Base-by-base conservation (phyloP, 2,888 invertebrate genomes). In the Sabatieria punctata region DNA sequence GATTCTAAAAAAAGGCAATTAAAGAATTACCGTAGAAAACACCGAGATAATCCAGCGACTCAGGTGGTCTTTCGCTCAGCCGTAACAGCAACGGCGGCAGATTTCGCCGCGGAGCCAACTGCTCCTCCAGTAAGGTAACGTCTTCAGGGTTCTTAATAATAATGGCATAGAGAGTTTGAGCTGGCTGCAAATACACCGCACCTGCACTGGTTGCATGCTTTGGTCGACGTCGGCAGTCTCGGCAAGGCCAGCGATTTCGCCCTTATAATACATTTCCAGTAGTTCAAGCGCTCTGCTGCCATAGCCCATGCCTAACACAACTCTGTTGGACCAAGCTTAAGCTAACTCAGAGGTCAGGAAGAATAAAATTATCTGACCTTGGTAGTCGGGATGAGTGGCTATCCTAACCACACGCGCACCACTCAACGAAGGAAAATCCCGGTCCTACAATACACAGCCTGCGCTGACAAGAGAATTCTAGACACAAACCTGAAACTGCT, bases 361-460 rank as follows among this genome's bases (percentile, higher is more conserved):
- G n/a, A n/a, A n/a, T n/a, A n/a, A n/a, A n/a, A n/a, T 4, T 36
- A n/a, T 4, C 43, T 41, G 26, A 48, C 50, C 25, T 45, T 91
- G 89, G 67, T 91, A 93, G 55, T 89, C 86, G 0, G 97, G 95
- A 74, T 99, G 93, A 0, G 95, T 93, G 4, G 97, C 97, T 54
- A 97, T 89, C 53, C 97, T 75, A 1, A 99, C 86, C 51, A 99
- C 75, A 51, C 97, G 75, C 1, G 85, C 86, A 1, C 97, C 97
- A 40, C 74, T 73, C 42, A 97, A 71, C 47, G 79, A 77, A 0
- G 91, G 86, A 68, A 97, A 99, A 65, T 91, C 82, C 50, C 78
- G 75, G 66, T 97, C 93, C 45, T 86, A 84, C 69, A 81, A 91
- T 64, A 68, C 47, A 27, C n/a, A n/a, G n/a, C n/a, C n/a, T n/a